A percentile compares a stretch with the other conserved stretches of the same genome.
phyloP scores from a whole-genome alignment of 2,797 vertebrate genomes.

The Micrastur ruficollis region DNA sequence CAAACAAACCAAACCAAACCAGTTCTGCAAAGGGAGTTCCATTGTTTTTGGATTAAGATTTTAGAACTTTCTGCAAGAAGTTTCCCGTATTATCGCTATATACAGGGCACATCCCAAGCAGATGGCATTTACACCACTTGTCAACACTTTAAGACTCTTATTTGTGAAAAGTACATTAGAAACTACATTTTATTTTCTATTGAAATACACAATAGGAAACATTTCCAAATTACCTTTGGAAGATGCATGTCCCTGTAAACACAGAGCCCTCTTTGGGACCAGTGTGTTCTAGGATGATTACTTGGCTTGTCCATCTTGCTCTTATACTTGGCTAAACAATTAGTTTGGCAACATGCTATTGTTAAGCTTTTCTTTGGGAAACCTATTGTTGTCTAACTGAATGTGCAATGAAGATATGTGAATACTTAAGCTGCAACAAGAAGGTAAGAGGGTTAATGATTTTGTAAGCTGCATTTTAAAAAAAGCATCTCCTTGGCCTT shows the following conservation, averaged over 20 bases:
- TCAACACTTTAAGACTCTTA: neutral
- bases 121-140: neutral
- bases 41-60: neutral
- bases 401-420: neutral
- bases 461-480: neutral
- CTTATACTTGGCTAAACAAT: neutral
- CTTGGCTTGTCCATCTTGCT: conserved; percentile 16
- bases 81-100: neutral
- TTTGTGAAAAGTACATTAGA: neutral
- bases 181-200: neutral
- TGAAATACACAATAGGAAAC: conserved; percentile 1
- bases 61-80: neutral
- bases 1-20: neutral
- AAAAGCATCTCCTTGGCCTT: neutral
- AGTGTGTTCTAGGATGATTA: conserved; percentile 19
- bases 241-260: conserved; percentile 30
- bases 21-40: neutral
- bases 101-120: neutral
- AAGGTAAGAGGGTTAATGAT: neutral
- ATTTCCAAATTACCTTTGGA: conserved; percentile 36
- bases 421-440: neutral
- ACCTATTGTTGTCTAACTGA: neutral
- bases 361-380: neutral
- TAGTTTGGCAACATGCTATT: neutral
- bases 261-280: conserved; percentile 2